Evolutionary conservation across 2,888 invertebrate species (phyloP).

Genomic region (Electrophaes corylata): DNA sequence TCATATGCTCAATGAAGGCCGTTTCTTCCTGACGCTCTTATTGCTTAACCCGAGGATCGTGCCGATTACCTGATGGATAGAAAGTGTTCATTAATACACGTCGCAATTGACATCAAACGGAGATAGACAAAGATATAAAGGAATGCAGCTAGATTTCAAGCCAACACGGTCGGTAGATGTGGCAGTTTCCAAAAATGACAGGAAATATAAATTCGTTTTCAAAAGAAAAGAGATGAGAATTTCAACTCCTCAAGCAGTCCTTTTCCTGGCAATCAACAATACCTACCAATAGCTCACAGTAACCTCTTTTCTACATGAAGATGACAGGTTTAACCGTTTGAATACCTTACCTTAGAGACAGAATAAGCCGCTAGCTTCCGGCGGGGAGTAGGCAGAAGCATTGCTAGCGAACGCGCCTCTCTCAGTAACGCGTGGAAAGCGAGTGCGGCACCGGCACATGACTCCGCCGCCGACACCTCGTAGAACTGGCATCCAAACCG

Average conservation of each 20-base stretch:
- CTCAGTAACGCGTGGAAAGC: constrained; percentile 90
- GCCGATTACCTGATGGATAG: constrained; percentile 84
- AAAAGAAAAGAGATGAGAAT: too few relatives aligned
- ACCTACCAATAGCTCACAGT: too few relatives aligned
- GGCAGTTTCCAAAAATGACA: too few relatives aligned
- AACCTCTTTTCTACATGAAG: too few relatives aligned
- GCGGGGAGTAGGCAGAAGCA: constrained; percentile 87
- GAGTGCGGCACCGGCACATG: constrained; percentile 91
- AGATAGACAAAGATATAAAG: not conserved
- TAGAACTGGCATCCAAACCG: constrained; percentile 93
- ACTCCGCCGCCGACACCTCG: constrained; percentile 93
- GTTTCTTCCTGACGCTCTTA: constrained; percentile 90
- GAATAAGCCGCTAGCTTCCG: constrained; percentile 90
- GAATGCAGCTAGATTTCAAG: not conserved
- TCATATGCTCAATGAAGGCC: constrained; percentile 91
- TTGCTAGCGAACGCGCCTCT: constrained; percentile 90
- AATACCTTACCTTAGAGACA: constrained; percentile 89
- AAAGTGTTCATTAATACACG: constrained; percentile 22
- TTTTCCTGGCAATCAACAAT: too few relatives aligned
- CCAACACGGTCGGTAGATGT: too few relatives aligned
- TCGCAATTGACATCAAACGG: constrained; percentile 8
- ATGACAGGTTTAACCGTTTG: too few relatives aligned
- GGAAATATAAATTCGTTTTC: too few relatives aligned
- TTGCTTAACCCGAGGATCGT: constrained; percentile 91
- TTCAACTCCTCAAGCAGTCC: too few relatives aligned